These are phyloP conservation scores for Podarcis muralis DNA, from an alignment of 2,113 vertebrate species.

Conservation along the genomic window DNA sequence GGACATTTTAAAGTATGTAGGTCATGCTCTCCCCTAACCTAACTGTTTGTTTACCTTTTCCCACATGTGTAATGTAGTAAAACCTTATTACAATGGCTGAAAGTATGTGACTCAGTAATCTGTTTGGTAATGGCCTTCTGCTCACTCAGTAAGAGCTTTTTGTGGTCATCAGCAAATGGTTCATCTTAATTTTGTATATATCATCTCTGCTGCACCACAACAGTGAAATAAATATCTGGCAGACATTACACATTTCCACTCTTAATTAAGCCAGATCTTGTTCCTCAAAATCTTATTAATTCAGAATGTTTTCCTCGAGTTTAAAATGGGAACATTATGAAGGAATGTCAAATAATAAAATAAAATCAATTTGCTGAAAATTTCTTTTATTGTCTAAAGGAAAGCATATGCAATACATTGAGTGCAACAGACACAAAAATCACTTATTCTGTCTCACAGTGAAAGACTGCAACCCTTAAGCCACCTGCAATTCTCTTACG, in stretches of 20 bases:
- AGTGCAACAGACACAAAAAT: background rate
- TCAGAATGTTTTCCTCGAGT: constrained; percentile 64
- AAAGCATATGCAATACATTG: constrained; percentile 13
- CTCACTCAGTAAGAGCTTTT: constrained; percentile 18
- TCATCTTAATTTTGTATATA: constrained; percentile 49
- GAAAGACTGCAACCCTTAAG: background rate
- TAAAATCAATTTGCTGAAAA: constrained; percentile 62
- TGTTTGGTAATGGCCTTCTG: constrained; percentile 13
- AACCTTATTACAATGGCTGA: background rate
- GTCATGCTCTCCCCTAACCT: constrained; percentile 7
- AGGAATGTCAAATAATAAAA: constrained; percentile 69
- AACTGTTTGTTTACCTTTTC: constrained; percentile 20
- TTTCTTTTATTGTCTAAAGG: constrained; percentile 55
- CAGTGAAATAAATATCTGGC: constrained; percentile 47
- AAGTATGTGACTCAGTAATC: constrained; percentile 44
- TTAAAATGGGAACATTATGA: constrained; percentile 62
- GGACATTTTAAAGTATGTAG: constrained; percentile 52
- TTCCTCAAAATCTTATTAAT: constrained; percentile 60
- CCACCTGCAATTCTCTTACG: background rate
- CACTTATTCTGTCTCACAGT: background rate
- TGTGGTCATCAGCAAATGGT: constrained; percentile 42
- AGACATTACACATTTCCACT: constrained; percentile 61
- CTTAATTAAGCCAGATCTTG: constrained; percentile 34
- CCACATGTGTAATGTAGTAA: constrained; percentile 25
- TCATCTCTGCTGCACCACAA: constrained; percentile 32